phyloP scores from a whole-genome alignment of 1,140 invertebrate genomes.

The Drosophila suzukii region DNA sequence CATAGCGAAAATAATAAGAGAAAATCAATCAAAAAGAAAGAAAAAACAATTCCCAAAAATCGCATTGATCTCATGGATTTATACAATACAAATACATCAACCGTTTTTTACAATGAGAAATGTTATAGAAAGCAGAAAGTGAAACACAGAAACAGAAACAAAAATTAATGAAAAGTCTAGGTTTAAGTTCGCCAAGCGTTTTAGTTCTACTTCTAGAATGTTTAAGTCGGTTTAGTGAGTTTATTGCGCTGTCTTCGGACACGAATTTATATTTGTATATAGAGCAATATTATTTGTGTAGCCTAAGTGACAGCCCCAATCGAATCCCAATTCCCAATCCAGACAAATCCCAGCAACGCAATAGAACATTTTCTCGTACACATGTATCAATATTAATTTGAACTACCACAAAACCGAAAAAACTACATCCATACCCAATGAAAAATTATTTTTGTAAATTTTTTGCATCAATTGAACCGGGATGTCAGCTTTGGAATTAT shows the following conservation, averaged over 20 bases:
- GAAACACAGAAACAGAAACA: slow-evolving; percentile 35
- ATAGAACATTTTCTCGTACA: slow-evolving; percentile 32
- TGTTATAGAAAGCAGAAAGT: slow-evolving; percentile 36
- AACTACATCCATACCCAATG: slow-evolving; percentile 41
- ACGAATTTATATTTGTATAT: slow-evolving; percentile 33
- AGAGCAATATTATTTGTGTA: slow-evolving; percentile 47
- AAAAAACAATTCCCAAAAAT: slow-evolving; percentile 84
- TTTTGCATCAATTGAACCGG: slow-evolving; percentile 71
- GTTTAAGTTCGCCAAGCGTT: slow-evolving; percentile 76
- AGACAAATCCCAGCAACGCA: slow-evolving; percentile 11
- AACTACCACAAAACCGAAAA: slow-evolving; percentile 25
- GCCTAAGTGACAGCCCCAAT: slow-evolving; percentile 20
- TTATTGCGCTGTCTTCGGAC: slow-evolving; percentile 35
- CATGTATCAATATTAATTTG: slow-evolving; percentile 36
- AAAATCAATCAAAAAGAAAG: slow-evolving; percentile 56
- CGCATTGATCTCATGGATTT: slow-evolving; percentile 84
- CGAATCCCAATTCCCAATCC: slow-evolving; percentile 5
- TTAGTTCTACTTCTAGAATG: slow-evolving; percentile 63
- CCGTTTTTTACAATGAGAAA: slow-evolving; percentile 67
- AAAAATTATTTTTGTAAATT: slow-evolving; percentile 77
- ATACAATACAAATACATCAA: slow-evolving; percentile 72
- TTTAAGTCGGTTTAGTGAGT: slow-evolving; percentile 44
- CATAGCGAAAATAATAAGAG: slow-evolving; percentile 48
- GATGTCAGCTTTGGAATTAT: neutral
- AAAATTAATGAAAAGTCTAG: slow-evolving; percentile 61